Base-by-base conservation (phyloP, 2,888 invertebrate species). In the Schizaphis graminum region DNA sequence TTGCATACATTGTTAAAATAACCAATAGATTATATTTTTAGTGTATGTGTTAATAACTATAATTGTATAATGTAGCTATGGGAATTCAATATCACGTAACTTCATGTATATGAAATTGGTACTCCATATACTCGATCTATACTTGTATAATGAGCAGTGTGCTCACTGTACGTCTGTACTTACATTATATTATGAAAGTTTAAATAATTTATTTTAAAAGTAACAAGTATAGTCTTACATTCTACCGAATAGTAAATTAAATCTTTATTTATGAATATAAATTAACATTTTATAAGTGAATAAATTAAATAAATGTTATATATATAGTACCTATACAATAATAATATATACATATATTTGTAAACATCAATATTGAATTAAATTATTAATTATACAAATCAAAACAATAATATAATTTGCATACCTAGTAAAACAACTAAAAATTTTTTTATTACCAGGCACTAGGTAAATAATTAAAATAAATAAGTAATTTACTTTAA, bases 1-100 rank as follows among this genome's bases (percentile, higher is more conserved):
- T 35, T 77, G 35, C 35, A 61, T 10, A 26, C 13, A 77, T 35
- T 77, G 35, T 35, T 77, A 77, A 77, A 77, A 77, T 35, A 35
- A 21, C 35, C 21, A 35, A 21, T 77, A 77, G 77, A 77, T 77
- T 77, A 77, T 77, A n/a, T n/a, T n/a, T 77, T 77, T 77, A 77
- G 35, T 77, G 35, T 35, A 35, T 35, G 35, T 77, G 21, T 49
- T 49, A 49, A 49, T 35, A 35, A 35, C 5, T 35, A n/a, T 35
- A 16, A 8, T 49, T 49, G 11, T 49, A 49, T 10, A n/a, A 67
- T 67, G n/a, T 28, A 35, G 67, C 35, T n/a, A n/a, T n/a, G n/a
- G n/a, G n/a, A 77, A 77, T 77, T 77, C 35, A 21, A 77, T 77
- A 77, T 77, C 77, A 77, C 77, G 77, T 77, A 35, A 77, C 35